Evolutionary conservation across 1,140 invertebrate species (phyloP).

Genomic region (Delia radicum): DNA sequence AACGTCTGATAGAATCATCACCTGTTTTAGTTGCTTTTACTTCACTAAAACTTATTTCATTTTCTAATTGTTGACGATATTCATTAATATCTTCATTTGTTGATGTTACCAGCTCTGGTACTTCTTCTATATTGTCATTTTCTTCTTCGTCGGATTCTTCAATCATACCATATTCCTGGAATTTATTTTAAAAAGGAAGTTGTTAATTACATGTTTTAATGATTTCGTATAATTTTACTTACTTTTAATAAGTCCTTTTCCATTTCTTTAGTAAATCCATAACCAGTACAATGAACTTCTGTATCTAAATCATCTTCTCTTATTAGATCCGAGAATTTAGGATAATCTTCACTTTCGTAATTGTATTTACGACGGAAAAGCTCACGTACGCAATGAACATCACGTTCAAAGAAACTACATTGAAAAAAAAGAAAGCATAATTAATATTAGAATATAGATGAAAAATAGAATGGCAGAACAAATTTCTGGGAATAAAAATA

Average conservation of each 20-base stretch:
- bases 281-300: conserved; percentile 88
- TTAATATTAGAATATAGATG: too few species aligned
- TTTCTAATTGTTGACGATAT: conserved; percentile 58
- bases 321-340: conserved; percentile 83
- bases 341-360: conserved; percentile 87
- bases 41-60: conserved; percentile 54
- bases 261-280: conserved; percentile 86
- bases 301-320: conserved; percentile 82
- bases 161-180: conserved; percentile 54
- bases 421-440: neutral
- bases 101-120: neutral
- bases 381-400: conserved; percentile 88
- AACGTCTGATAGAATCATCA: conserved; percentile 50
- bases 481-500: too few species aligned
- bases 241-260: conserved; percentile 68
- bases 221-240: conserved; percentile 36
- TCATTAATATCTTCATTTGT: conserved; percentile 58
- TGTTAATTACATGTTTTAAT: neutral
- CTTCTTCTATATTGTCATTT: conserved; percentile 42
- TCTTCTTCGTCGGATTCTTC: conserved; percentile 35
- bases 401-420: conserved; percentile 86
- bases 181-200: neutral
- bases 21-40: conserved; percentile 37
- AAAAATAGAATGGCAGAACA: too few species aligned
- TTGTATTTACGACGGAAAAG: conserved; percentile 91